Base-by-base conservation (phyloP, 2,797 vertebrate genomes). In the Microctenopoma lineatum region DNA sequence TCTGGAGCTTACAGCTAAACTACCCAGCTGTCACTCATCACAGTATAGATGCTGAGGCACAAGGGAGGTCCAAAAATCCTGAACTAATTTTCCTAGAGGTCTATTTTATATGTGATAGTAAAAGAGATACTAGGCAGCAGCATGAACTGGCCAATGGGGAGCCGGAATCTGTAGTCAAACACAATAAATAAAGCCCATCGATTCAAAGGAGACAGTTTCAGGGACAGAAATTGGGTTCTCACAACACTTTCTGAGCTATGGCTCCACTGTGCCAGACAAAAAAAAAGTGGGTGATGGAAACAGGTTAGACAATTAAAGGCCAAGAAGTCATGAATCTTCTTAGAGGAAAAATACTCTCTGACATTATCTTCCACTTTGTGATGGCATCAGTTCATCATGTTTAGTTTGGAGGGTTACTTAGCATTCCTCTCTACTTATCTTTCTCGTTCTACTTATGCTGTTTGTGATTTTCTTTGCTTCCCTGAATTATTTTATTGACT, bases 101-200 rank as follows among this genome's bases (percentile, higher is more conserved):
- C 83, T 61, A n/a, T 59, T 85, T 77, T 77, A 61, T 55, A 72
- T 70, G 46, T 64, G 44, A 71, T 57, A 54, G 61, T 72, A 57
- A 73, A 75, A 53, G 14, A 4, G 66, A 56, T 78, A 71, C 54
- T 70, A 69, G 13, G 72, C 79, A 44, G 70, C 52, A 14, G 32
- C 47, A 41, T 41, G 46, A 75, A 55, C 54, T 66, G 65, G 63
- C 50, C 18, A 10, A 18, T 7, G 32, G 75, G 51, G 59, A 67
- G 54, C 53, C 46, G 29, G 58, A 42, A 67, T 69, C 18, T 52
- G 60, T 46, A 36, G 75, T 64, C 69, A 76, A 66, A 77, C 73
- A 66, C 63, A 63, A 79, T 87, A 84, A 84, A 85, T 75, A 80
- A 86, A 36, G 47, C 36, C 32, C 56, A 87, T 89, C 62, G 73